Percentiles rank a stretch among this genome's conserved stretches.
These are phyloP conservation scores for Temnothorax unifasciatus DNA, from an alignment of 2,888 invertebrate genomes.

Conservation along the genomic window DNA sequence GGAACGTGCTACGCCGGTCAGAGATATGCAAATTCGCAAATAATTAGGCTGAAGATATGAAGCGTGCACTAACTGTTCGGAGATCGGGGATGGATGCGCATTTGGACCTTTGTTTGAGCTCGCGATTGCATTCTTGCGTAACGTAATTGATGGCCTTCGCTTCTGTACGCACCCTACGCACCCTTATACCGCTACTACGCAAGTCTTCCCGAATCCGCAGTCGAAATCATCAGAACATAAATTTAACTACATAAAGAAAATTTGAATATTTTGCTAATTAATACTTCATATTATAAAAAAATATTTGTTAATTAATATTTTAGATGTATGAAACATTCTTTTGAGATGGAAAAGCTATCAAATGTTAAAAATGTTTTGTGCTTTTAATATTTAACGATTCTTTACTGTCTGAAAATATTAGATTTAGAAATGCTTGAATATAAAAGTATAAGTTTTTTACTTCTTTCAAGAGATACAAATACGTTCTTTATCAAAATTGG, in stretches of 20 bases:
- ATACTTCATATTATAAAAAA: background rate
- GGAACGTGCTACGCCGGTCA: conserved; percentile 59
- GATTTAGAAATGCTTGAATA: background rate
- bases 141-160: conserved; percentile 84
- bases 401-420: background rate
- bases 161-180: conserved; percentile 57
- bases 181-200: conserved; percentile 58
- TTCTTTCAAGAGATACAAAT: background rate
- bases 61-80: conserved; percentile 78
- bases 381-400: background rate
- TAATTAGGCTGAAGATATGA: conserved; percentile 85
- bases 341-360: background rate
- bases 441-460: background rate
- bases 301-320: background rate
- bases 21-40: conserved; percentile 83
- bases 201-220: conserved; percentile 30
- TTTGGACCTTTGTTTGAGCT: conserved; percentile 83
- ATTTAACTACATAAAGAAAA: background rate
- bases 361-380: conserved; percentile 1
- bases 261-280: background rate
- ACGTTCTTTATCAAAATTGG: background rate
- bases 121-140: conserved; percentile 85
- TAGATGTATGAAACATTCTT: background rate
- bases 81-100: conserved; percentile 68
- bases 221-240: conserved; percentile 11